Percentiles rank a stretch among this genome's conserved stretches.
These are phyloP conservation scores for Conus ventricosus DNA, from an alignment of 1,140 invertebrate genomes.

Conservation along the genomic window DNA sequence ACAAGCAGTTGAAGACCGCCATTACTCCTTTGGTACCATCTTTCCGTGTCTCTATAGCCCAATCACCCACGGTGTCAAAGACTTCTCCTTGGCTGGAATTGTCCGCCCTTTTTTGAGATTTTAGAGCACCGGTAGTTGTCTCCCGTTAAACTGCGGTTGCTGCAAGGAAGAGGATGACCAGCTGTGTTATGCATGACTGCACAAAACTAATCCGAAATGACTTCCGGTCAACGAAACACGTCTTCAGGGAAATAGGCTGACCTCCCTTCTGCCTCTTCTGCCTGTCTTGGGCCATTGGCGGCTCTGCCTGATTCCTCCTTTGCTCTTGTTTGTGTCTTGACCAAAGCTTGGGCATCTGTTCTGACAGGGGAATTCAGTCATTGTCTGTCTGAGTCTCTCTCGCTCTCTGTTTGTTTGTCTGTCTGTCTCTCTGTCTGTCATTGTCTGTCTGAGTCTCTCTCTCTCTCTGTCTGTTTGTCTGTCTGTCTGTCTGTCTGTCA, in stretches of 20 bases:
- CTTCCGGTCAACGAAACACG: constrained; percentile 20
- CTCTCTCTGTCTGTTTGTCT: too few species aligned
- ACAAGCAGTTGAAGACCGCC: too few species aligned
- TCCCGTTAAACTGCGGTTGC: neutral
- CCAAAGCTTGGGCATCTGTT: too few species aligned
- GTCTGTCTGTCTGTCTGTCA: neutral
- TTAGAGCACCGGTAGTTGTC: constrained; percentile 13
- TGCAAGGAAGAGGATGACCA: neutral
- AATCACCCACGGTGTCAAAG: too few species aligned
- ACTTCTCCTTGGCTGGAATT: neutral
- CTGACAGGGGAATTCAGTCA: too few species aligned
- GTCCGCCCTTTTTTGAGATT: constrained; percentile 7
- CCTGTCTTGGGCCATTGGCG: constrained; percentile 25
- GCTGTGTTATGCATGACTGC: neutral
- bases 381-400: too few species aligned
- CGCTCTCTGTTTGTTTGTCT: too few species aligned
- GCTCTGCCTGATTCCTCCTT: neutral
- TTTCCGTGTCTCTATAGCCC: too few species aligned
- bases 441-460: too few species aligned
- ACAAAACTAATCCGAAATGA: constrained; percentile 26
- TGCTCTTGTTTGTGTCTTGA: neutral
- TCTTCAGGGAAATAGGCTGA: constrained; percentile 19
- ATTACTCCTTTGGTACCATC: too few species aligned
- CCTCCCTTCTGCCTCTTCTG: constrained; percentile 17
- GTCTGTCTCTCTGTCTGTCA: too few species aligned